These are phyloP conservation scores for Polietes domitor DNA, from an alignment of 2,888 invertebrate genomes.

Conservation along the genomic window DNA sequence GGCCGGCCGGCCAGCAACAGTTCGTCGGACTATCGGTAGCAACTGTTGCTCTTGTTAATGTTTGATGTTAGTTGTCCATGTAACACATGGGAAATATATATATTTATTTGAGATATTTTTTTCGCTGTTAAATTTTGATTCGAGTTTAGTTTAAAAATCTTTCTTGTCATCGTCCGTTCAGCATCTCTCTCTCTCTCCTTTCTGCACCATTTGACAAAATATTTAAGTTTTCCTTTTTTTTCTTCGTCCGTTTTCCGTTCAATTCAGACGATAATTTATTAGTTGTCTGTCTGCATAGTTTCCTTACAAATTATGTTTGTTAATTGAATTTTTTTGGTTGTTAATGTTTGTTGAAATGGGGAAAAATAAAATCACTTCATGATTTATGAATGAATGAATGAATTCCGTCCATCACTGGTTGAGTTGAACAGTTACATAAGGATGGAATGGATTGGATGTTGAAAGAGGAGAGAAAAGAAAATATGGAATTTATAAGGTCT, in stretches of 20 bases:
- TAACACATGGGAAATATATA: too few relatives aligned
- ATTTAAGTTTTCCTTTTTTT: too few relatives aligned
- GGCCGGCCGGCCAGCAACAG: not conserved
- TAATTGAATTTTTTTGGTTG: conserved; percentile 34
- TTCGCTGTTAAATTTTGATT: conserved; percentile 20
- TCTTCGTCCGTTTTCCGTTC: conserved; percentile 5
- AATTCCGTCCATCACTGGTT: not conserved
- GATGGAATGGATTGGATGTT: too few relatives aligned
- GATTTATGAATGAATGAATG: conserved; percentile 49
- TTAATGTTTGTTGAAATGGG: not conserved
- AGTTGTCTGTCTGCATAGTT: conserved; percentile 26
- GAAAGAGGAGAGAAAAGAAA: too few relatives aligned
- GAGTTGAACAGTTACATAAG: not conserved
- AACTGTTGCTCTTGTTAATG: not conserved
- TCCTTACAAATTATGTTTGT: conserved; percentile 41
- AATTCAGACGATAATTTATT: conserved; percentile 20
- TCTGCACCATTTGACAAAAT: conserved; percentile 46
- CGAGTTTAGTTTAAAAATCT: not conserved
- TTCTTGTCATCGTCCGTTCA: too few relatives aligned
- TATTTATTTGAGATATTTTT: too few relatives aligned
- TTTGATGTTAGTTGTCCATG: too few relatives aligned
- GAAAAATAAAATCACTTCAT: conserved; percentile 26
- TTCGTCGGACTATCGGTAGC: not conserved
- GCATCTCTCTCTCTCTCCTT: not conserved
- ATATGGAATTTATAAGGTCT: too few relatives aligned